Conservation (phyloP, 2,113 vertebrate species). For the Cromileptes altivelis region DNA sequence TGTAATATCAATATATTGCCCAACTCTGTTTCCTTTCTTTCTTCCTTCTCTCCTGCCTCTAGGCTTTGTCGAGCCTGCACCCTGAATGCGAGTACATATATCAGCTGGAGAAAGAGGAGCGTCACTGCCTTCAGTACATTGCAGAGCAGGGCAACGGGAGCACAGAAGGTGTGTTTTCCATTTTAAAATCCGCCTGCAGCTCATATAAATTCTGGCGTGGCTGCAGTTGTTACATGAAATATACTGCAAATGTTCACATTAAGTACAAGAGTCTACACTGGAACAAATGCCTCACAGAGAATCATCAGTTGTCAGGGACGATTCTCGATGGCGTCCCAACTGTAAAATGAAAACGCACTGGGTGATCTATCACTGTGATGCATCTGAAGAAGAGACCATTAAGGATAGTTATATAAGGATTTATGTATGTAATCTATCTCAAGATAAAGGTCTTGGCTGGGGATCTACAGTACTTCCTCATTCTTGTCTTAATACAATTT, state of each 20-base stretch:
- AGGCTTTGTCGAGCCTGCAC: slow-evolving; percentile 81
- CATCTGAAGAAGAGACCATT: slow-evolving; percentile 30
- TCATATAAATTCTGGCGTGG: slow-evolving; percentile 14
- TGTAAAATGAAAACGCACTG: slow-evolving; percentile 20
- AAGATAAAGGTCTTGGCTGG: slow-evolving; percentile 29
- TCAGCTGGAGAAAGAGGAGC: slow-evolving; percentile 82
- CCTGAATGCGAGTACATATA: slow-evolving; percentile 86
- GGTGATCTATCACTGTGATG: slow-evolving; percentile 29
- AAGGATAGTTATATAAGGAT: slow-evolving; percentile 12
- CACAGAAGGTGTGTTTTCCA: slow-evolving; percentile 61
- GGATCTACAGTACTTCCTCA: not conserved
- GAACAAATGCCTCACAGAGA: slow-evolving; percentile 24
- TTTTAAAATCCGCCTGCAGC: slow-evolving; percentile 9
- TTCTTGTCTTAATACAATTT: slow-evolving; percentile 9
- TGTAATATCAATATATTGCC: too few relatives aligned
- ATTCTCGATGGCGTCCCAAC: not conserved
- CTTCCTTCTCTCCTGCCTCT: slow-evolving; percentile 16
- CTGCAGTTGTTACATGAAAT: slow-evolving; percentile 26
- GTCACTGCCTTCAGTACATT: slow-evolving; percentile 75
- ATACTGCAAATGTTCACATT: slow-evolving; percentile 21
- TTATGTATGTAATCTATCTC: slow-evolving; percentile 30
- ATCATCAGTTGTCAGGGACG: slow-evolving; percentile 11
- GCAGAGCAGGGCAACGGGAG: slow-evolving; percentile 74
- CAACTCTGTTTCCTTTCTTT: not conserved
- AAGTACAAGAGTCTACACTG: not conserved